Base-by-base conservation (phyloP, 2,113 vertebrate genomes). In the Poeciliopsis occidentalis region DNA sequence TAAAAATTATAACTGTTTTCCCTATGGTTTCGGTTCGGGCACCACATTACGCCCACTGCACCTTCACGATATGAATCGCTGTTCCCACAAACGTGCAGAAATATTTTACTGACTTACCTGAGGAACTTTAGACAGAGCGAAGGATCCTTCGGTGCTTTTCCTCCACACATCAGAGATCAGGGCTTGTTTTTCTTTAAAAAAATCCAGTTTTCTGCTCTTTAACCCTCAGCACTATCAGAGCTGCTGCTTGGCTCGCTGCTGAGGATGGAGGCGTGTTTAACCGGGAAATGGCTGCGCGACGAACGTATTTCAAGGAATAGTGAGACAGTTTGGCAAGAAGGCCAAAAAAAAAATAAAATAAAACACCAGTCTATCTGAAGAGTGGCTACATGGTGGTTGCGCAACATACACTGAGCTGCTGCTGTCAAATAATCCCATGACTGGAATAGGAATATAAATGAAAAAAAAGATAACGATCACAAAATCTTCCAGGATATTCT, bases 261-360 rank as follows among this genome's bases (percentile, higher is more conserved):
- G 19, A 13, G 60, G 37, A 19, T 24, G 31, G 67, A 39, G 91
- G 89, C 75, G 91, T 84, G 8, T 39, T 54, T 31, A 61, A 17
- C 80, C 87, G 69, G 87, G 89, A 91, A 92, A 74, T 2, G 1
- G 19, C 32, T 67, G 77, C 44, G 85, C 87, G 87, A 82, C 88
- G 31, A 22, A 39, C 2, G 17, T 3, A 1, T 73, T 82, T 72
- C 69, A 75, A 78, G 82, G 81, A 91, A 88, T 71, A 12, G 3
- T 0, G 17, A 26, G 6, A 17, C 27, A 51, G 32, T 61, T 67
- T 24, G 60, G 61, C 39, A 76, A 62, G 29, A 63, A 63, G 2
- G 4, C n/a, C 17, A 12, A 34, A 39, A 3, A 57, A 57, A 24
- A n/a, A 12, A 34, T 27, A 3, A 57, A 12, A 34, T 27, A 3